These are phyloP conservation scores for Aplysia californica DNA, from an alignment of 1,140 invertebrate species.

Conservation along the genomic window DNA sequence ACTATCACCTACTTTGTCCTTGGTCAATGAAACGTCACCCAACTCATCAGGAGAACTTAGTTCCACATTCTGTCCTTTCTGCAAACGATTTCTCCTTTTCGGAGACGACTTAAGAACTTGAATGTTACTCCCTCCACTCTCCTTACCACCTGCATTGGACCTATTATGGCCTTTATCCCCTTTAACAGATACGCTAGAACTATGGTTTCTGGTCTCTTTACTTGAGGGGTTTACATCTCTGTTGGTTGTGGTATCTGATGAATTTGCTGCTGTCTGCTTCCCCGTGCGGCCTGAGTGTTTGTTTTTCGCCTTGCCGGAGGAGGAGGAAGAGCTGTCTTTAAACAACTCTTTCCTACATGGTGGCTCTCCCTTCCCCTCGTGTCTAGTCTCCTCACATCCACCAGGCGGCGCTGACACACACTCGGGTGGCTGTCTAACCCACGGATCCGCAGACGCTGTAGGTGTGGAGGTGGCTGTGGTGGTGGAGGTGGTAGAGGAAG, in stretches of 20 bases:
- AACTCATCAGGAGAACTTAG: background rate
- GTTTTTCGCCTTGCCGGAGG: no score
- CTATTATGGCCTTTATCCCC: background rate
- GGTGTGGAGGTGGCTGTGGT: no score
- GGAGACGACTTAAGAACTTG: conserved; percentile 8
- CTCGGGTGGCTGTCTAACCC: background rate
- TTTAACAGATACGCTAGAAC: no score
- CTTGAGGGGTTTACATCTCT: no score
- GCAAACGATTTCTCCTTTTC: background rate
- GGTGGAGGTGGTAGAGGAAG: background rate
- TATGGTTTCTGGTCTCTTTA: no score
- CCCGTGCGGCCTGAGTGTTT: no score
- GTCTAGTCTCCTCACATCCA: no score
- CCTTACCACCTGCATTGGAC: background rate
- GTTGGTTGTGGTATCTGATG: no score
- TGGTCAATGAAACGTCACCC: background rate
- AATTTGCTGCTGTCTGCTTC: no score
- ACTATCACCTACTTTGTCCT: background rate
- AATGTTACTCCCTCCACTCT: background rate
- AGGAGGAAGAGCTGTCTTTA: conserved; percentile 5
- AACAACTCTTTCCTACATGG: conserved; percentile 1
- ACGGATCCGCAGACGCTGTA: background rate
- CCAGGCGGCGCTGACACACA: background rate
- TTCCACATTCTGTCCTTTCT: background rate
- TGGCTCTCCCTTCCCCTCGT: background rate